Evolutionary conservation across 2,113 vertebrate genomes (phyloP), one percentile per base, ranked within the genome.

Genomic region (Halcyon malimbica): DNA sequence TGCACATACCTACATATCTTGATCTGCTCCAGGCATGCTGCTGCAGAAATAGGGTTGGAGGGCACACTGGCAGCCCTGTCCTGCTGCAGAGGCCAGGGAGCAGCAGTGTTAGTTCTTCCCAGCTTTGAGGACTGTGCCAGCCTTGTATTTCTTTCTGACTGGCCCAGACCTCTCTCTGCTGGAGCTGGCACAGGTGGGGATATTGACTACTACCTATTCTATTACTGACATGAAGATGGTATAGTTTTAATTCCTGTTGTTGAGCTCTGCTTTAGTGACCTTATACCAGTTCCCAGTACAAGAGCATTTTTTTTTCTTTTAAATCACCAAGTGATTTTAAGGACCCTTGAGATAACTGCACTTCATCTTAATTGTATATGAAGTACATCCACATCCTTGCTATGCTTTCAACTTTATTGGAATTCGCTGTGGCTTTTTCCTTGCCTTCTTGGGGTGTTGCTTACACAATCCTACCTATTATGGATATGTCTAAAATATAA

Each of bases 281-380:
- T 91, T 90, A 95, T 50, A 83, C 56, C 67, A 83, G 46, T 80
- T 94, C 68, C 41, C 80, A 86, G 70, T 23, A 78, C 57, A 63
- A 87, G 48, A 93, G 82, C 29, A 14, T 42, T 19, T 62, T 87
- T 51, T 51, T 51, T 51, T 14, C n/a, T 14, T 25, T 25, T 76
- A 8, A 89, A 80, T 67, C 89, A 89, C 94, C 67, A 77, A 94
- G 95, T 96, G 90, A 93, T 95, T 94, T 83, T 54, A 96, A 88
- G 90, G 85, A 95, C 91, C 33, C 31, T 96, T 77, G 31, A 88
- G 90, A 95, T 82, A 96, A 96, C 65, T 53, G 77, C 84, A 93
- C 92, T 95, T 94, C 87, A 89, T 24, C 81, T 46, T 93, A 96
- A 97, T 97, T 96, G 94, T 77, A 57, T 41, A 83, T 42, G 85